Conservation (phyloP, 2,113 vertebrate species). For the Rhinogobius similis region DNA sequence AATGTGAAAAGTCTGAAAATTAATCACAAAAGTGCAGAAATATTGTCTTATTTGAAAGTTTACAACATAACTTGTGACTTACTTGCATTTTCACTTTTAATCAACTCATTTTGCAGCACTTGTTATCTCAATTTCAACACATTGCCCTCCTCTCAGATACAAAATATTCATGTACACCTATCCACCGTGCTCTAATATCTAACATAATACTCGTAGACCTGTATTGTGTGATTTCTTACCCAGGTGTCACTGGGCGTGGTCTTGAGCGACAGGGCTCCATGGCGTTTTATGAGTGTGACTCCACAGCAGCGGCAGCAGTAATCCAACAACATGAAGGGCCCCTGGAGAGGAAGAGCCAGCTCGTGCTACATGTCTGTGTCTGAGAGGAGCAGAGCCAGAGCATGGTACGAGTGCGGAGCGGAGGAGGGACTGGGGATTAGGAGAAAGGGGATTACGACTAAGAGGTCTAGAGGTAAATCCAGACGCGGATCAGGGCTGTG, state of each 20-base stretch:
- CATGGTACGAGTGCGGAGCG: slow-evolving; percentile 13
- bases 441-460: slow-evolving; percentile 76
- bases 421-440: slow-evolving; percentile 71
- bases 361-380: slow-evolving; percentile 31
- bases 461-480: slow-evolving; percentile 62
- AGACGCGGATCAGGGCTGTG: slow-evolving; percentile 40
- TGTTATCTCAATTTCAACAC: no score
- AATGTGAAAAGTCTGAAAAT: no score
- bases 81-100: no score
- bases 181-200: no score
- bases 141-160: no score
- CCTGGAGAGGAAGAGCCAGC: slow-evolving; percentile 45
- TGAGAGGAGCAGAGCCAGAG: slow-evolving; percentile 15
- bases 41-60: no score
- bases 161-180: no score
- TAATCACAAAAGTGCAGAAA: no score
- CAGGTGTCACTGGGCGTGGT: slow-evolving; percentile 81
- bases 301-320: slow-evolving; percentile 79
- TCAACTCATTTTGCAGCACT: no score
- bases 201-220: no score
- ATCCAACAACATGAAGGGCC: slow-evolving; percentile 80
- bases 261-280: slow-evolving; percentile 81
- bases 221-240: slow-evolving; percentile 79
- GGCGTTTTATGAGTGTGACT: slow-evolving; percentile 73
- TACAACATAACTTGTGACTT: no score